phyloP scores from a whole-genome alignment of 2,888 invertebrate genomes.

The Dolichopus griseipennis region DNA sequence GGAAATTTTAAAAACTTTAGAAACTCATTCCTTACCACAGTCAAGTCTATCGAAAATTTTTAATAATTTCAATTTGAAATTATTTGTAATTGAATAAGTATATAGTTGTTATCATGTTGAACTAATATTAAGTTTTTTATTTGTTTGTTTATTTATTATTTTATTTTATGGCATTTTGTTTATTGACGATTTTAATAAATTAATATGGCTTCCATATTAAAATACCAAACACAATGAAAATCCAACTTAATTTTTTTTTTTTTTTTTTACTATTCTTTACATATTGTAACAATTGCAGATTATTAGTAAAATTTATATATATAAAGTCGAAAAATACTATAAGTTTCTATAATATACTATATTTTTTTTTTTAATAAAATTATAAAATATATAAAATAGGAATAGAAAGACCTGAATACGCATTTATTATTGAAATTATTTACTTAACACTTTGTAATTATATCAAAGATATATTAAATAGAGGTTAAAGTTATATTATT shows the following conservation, averaged over 20 bases:
- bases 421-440: background rate
- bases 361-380: background rate
- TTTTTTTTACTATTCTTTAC: too few species aligned
- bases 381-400: background rate
- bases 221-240: slow-evolving; percentile 5
- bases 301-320: background rate
- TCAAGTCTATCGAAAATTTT: background rate
- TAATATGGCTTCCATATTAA: slow-evolving; percentile 6
- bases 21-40: too few species aligned
- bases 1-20: too few species aligned
- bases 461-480: background rate
- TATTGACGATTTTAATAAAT: background rate
- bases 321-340: background rate
- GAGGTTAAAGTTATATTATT: slow-evolving; percentile 3
- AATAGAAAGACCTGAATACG: background rate
- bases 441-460: slow-evolving; percentile 4
- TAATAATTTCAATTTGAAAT: slow-evolving; percentile 4
- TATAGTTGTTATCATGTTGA: background rate
- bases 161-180: background rate
- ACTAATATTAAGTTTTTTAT: slow-evolving; percentile 1
- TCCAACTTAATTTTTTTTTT: background rate
- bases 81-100: background rate
- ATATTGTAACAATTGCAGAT: background rate
- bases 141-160: background rate
- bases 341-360: background rate